Percentiles rank a stretch among this genome's conserved stretches.
Evolutionary conservation across 2,113 vertebrate genomes (phyloP).

Genomic region (Limanda limanda): DNA sequence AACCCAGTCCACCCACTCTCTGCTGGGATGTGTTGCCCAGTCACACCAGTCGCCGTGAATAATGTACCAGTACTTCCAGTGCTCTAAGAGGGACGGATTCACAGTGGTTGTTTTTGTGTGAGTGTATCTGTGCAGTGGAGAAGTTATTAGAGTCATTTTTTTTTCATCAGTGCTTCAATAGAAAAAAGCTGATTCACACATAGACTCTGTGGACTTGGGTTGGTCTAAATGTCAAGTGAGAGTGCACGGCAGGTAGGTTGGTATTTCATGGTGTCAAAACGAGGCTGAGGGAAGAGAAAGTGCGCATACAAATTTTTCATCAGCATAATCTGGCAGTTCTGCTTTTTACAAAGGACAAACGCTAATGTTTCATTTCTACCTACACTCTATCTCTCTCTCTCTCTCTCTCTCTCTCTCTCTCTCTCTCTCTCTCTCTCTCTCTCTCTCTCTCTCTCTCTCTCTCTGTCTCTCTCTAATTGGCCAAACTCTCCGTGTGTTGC

Average conservation of each 20-base stretch:
- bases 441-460: too few species aligned
- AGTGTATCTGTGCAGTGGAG: not conserved
- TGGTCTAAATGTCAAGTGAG: constrained; percentile 64
- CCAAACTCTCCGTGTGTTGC: constrained; percentile 27
- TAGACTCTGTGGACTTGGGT: constrained; percentile 10
- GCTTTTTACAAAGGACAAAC: not conserved
- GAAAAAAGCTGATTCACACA: constrained; percentile 36
- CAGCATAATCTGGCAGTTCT: not conserved
- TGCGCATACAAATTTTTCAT: constrained; percentile 32
- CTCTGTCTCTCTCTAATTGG: constrained; percentile 54
- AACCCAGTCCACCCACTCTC: not conserved
- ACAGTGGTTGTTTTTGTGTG: not conserved
- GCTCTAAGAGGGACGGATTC: not conserved
- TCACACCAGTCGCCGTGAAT: not conserved
- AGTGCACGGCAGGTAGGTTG: constrained; percentile 19
- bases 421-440: too few species aligned
- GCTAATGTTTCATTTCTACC: constrained; percentile 13
- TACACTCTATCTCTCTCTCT: not conserved
- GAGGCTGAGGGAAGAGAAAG: constrained; percentile 22
- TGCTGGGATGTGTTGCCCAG: not conserved
- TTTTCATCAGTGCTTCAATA: constrained; percentile 20
- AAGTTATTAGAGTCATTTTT: constrained; percentile 24
- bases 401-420: constrained; percentile 2
- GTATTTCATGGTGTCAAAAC: constrained; percentile 51
- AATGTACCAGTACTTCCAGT: not conserved